A percentile compares a stretch with the other conserved stretches of the same genome.
Evolutionary conservation across 2,797 vertebrate genomes (phyloP).

Genomic region (Pristis pectinata): DNA sequence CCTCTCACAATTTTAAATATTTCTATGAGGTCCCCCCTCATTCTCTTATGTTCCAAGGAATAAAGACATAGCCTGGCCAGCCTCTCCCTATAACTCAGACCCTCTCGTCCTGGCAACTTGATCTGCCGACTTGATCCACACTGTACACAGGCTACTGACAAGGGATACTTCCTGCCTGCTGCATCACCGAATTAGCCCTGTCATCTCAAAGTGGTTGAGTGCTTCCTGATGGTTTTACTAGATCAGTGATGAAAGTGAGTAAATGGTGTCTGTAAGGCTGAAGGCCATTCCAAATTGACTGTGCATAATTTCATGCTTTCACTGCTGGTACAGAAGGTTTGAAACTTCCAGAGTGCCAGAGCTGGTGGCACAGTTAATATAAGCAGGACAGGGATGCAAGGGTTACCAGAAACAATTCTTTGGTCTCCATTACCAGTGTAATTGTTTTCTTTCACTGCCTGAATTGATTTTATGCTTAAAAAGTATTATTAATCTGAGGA

Average conservation of each 20-base stretch:
- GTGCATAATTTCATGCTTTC: neutral
- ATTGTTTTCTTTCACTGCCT: neutral
- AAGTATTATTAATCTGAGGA: neutral
- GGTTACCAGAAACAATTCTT: neutral
- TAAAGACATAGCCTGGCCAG: no score
- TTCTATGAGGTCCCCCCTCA: no score
- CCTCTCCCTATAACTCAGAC: no score
- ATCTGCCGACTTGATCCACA: neutral
- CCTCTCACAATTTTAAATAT: no score
- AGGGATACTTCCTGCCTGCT: neutral
- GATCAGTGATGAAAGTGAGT: conserved; percentile 16
- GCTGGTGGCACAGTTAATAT: neutral
- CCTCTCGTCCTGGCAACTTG: no score
- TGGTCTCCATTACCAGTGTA: neutral
- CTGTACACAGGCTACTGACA: neutral
- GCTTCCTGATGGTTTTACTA: neutral
- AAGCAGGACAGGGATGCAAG: neutral
- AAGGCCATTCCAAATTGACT: neutral
- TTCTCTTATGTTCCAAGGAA: no score
- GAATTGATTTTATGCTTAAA: neutral
- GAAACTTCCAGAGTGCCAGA: neutral
- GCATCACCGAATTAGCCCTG: neutral
- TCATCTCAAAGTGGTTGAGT: neutral
- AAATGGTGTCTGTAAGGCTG: neutral
- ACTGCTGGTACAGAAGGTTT: neutral